phyloP scores from a whole-genome alignment of 2,113 vertebrate species.

The Ophthalmolycus amberensis region DNA sequence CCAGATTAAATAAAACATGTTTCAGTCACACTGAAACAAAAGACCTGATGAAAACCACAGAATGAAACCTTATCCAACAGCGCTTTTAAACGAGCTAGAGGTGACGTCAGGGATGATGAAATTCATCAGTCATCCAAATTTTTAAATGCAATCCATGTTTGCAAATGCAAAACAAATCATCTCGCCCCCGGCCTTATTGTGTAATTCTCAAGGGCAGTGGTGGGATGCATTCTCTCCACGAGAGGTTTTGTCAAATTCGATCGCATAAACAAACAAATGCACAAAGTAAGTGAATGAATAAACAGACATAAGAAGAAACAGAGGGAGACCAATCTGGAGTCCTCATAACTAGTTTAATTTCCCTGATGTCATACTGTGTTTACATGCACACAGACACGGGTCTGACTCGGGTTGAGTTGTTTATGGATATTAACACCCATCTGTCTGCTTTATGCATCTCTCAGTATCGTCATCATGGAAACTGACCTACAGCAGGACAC shows the following conservation, averaged over 20 bases:
- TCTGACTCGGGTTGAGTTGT: conserved; percentile 29
- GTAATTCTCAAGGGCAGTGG: neutral
- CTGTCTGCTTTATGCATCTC: neutral
- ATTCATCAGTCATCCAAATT: neutral
- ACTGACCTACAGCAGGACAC: neutral
- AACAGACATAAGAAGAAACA: conserved; percentile 11
- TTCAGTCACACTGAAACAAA: neutral
- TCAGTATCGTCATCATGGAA: neutral
- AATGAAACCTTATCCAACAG: neutral
- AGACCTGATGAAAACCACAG: neutral
- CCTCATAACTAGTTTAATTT: conserved; percentile 30
- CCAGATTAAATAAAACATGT: neutral
- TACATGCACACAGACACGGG: conserved; percentile 47
- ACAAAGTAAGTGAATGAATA: neutral
- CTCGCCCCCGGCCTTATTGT: neutral
- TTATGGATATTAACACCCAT: conserved; percentile 10
- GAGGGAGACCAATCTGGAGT: conserved; percentile 5
- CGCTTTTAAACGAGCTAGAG: neutral
- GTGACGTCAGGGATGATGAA: neutral
- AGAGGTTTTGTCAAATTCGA: neutral
- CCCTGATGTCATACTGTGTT: conserved; percentile 35
- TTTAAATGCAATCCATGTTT: neutral
- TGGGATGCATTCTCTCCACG: neutral
- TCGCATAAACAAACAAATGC: neutral
- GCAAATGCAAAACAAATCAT: neutral